Evolutionary conservation across 2,113 vertebrate genomes (phyloP).

Genomic region (Acanthisitta chloris): DNA sequence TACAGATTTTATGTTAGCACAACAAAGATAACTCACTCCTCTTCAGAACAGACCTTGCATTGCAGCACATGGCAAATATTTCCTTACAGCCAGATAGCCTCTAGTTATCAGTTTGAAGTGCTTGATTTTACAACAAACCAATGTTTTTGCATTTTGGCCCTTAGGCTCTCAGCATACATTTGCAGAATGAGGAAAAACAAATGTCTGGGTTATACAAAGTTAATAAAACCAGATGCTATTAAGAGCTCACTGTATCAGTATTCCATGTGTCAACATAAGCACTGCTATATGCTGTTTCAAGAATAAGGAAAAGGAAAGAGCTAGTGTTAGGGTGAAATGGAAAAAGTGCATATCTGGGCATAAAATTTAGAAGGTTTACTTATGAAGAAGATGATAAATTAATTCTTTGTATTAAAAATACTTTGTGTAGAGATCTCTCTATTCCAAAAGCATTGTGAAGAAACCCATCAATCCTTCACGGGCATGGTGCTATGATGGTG

Average conservation of each 20-base stretch:
- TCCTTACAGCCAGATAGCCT: not conserved
- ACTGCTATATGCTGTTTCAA: not conserved
- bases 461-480: not conserved
- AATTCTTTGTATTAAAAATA: not conserved
- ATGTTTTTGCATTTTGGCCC: not conserved
- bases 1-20: not conserved
- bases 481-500: not conserved
- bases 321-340: not conserved
- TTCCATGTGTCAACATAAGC: not conserved
- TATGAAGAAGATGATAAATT: not conserved
- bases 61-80: not conserved
- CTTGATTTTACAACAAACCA: not conserved
- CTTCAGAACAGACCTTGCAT: not conserved
- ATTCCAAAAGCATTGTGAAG: not conserved
- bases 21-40: not conserved
- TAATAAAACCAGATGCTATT: not conserved
- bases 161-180: not conserved
- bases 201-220: not conserved
- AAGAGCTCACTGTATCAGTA: not conserved
- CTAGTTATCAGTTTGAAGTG: not conserved
- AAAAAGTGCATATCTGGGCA: not conserved
- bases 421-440: not conserved
- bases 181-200: not conserved
- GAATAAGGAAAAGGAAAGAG: not conserved
- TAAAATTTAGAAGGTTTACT: not conserved